Evolutionary conservation across 2,888 invertebrate species (phyloP).

Genomic region (Phorcus lineatus): DNA sequence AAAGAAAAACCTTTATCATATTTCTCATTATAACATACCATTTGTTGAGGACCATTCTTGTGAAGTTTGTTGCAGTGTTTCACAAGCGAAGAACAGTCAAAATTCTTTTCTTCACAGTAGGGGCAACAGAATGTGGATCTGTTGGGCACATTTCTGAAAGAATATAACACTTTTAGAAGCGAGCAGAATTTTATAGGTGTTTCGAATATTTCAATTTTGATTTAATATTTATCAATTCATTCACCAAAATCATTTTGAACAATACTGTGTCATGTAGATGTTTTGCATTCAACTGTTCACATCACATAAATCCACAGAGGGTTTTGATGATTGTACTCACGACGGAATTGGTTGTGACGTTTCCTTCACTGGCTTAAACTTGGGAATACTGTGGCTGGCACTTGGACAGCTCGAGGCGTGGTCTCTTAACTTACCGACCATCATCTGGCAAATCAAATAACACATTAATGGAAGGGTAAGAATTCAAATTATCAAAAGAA

Average conservation of each 20-base stretch:
- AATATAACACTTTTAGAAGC: background rate
- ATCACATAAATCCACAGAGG: too few relatives aligned
- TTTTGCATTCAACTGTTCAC: too few relatives aligned
- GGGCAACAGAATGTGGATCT: slow-evolving; percentile 72
- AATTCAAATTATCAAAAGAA: too few relatives aligned
- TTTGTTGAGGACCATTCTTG: slow-evolving; percentile 43
- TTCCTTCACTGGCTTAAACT: slow-evolving; percentile 62
- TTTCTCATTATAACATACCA: slow-evolving; percentile 67
- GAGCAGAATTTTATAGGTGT: too few relatives aligned
- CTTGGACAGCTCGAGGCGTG: slow-evolving; percentile 42
- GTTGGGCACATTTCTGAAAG: slow-evolving; percentile 61
- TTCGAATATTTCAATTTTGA: too few relatives aligned
- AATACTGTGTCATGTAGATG: too few relatives aligned
- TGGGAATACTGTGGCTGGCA: slow-evolving; percentile 35
- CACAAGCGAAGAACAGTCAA: slow-evolving; percentile 58
- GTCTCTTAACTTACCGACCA: slow-evolving; percentile 34
- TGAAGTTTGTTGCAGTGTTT: slow-evolving; percentile 69
- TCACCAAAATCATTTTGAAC: too few relatives aligned
- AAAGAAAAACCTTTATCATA: too few relatives aligned
- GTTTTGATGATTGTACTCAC: slow-evolving; percentile 38
- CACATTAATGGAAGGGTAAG: too few relatives aligned
- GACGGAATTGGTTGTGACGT: slow-evolving; percentile 58
- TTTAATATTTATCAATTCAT: too few relatives aligned
- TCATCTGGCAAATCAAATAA: slow-evolving; percentile 37
- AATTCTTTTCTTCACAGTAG: slow-evolving; percentile 63